Percentiles rank a stretch among this genome's conserved stretches.
Evolutionary conservation across 2,113 vertebrate genomes (phyloP).

Genomic region (Stigmatopora nigra): DNA sequence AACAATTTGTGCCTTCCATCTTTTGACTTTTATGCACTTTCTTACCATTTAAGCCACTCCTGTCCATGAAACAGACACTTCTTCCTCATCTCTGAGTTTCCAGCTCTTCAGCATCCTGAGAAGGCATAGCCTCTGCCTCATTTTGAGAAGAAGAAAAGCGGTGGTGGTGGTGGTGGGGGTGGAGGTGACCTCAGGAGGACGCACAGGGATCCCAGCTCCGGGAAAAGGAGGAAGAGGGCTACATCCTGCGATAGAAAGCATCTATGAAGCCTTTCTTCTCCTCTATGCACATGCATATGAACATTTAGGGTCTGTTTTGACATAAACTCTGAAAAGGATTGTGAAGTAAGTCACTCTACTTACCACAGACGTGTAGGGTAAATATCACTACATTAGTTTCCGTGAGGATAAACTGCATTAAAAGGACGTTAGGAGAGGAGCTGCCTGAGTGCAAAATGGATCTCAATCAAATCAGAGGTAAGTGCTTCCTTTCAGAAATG

Average conservation of each 20-base stretch:
- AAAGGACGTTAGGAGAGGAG: neutral
- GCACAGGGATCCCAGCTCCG: slow-evolving; percentile 29
- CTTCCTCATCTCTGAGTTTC: neutral
- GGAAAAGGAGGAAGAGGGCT: slow-evolving; percentile 41
- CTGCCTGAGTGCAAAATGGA: slow-evolving; percentile 57
- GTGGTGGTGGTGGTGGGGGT: slow-evolving; percentile 23
- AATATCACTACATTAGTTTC: neutral
- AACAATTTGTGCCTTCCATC: neutral
- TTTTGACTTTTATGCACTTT: neutral
- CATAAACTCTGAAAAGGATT: slow-evolving; percentile 6
- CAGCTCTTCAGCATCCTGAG: neutral
- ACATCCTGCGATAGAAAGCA: slow-evolving; percentile 37
- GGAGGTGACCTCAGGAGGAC: slow-evolving; percentile 46
- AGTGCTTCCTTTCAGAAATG: slow-evolving; percentile 10
- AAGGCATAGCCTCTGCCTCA: slow-evolving; percentile 9
- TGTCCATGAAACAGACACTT: neutral
- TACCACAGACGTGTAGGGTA: neutral
- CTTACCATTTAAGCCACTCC: neutral
- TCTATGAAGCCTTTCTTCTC: slow-evolving; percentile 29
- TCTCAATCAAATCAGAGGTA: slow-evolving; percentile 70
- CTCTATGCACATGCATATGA: slow-evolving; percentile 16
- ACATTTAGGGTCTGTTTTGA: neutral
- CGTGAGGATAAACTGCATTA: neutral
- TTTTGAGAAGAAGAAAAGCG: neutral
- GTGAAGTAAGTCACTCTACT: neutral